phyloP scores from a whole-genome alignment of 2,888 invertebrate species.

The Synanthedon formicaeformis region DNA sequence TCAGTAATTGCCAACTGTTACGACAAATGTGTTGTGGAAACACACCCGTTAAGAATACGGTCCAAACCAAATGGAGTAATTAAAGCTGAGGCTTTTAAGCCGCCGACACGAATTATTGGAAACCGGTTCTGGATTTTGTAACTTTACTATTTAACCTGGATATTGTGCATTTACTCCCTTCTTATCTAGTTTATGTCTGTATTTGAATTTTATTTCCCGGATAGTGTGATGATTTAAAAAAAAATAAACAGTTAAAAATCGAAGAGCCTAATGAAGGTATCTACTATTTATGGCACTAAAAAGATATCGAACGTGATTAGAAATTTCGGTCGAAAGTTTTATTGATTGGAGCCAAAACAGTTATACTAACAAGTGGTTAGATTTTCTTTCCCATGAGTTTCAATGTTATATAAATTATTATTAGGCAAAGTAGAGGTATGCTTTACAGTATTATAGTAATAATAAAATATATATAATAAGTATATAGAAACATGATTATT shows the following conservation, averaged over 20 bases:
- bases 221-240: constrained; percentile 21
- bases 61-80: constrained; percentile 36
- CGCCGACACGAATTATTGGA: constrained; percentile 32
- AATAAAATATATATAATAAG: too few relatives aligned
- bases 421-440: too few relatives aligned
- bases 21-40: constrained; percentile 12
- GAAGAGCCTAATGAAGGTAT: constrained; percentile 24
- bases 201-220: constrained; percentile 29
- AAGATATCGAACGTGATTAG: constrained; percentile 1
- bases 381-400: background rate
- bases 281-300: constrained; percentile 8
- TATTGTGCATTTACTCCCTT: constrained; percentile 28
- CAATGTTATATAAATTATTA: too few relatives aligned
- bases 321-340: background rate
- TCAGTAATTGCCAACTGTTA: background rate
- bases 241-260: constrained; percentile 12
- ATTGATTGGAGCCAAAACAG: background rate
- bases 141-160: constrained; percentile 27
- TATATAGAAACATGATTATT: too few relatives aligned
- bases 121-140: constrained; percentile 38
- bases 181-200: constrained; percentile 44
- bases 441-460: too few relatives aligned
- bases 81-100: constrained; percentile 41
- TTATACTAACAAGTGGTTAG: background rate
- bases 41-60: constrained; percentile 19